These are phyloP conservation scores for Andrena marginata DNA, from an alignment of 2,888 invertebrate species.

Conservation along the genomic window DNA sequence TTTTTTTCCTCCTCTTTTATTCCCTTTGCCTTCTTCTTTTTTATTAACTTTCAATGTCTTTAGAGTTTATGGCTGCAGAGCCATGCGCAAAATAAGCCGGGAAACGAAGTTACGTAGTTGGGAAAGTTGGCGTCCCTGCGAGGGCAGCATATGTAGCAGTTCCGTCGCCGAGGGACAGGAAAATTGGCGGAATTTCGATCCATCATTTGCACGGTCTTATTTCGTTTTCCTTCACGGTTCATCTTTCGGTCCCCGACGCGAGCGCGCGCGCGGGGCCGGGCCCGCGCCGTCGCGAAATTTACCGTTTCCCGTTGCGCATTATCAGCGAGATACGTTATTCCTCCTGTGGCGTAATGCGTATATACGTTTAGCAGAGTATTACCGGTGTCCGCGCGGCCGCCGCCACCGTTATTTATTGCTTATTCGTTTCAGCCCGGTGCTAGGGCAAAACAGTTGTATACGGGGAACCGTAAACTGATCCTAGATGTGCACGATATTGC, in stretches of 20 bases:
- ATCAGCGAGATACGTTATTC: constrained; percentile 48
- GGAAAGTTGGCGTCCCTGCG: constrained; percentile 55
- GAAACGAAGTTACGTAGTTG: constrained; percentile 62
- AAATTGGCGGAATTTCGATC: constrained; percentile 66
- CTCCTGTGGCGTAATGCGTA: constrained; percentile 38
- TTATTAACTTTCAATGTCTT: constrained; percentile 13
- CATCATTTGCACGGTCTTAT: constrained; percentile 51
- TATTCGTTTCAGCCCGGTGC: constrained; percentile 56
- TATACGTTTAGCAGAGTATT: constrained; percentile 65
- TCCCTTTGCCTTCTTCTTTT: background rate
- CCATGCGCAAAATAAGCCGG: constrained; percentile 60
- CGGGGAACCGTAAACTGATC: constrained; percentile 59
- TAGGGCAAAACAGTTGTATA: constrained; percentile 45
- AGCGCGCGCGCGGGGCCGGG: background rate
- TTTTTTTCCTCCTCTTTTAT: constrained; percentile 25
- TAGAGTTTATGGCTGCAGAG: constrained; percentile 41
- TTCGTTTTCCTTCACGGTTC: constrained; percentile 13
- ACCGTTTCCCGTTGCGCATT: no score
- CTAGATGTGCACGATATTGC: constrained; percentile 51
- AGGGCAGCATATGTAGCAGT: constrained; percentile 43
- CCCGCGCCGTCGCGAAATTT: no score
- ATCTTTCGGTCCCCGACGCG: constrained; percentile 4
- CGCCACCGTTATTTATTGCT: constrained; percentile 70
- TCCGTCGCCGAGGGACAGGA: constrained; percentile 20
- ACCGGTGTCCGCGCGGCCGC: constrained; percentile 38